phyloP scores from a whole-genome alignment of 2,797 vertebrate genomes.

The Gymnocypris eckloni region DNA sequence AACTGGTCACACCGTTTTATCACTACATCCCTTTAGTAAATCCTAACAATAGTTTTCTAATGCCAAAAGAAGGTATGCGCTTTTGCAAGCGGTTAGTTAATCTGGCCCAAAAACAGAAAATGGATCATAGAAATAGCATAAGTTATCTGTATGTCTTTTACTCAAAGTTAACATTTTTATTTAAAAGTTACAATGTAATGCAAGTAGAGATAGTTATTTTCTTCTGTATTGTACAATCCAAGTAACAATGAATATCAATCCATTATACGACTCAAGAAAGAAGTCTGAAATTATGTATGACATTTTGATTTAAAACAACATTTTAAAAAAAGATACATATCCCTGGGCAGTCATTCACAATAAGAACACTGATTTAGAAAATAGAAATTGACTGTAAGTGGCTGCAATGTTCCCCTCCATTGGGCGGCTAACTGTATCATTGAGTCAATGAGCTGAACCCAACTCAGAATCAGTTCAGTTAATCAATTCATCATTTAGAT shows the following conservation, averaged over 20 bases:
- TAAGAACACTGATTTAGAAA: not conserved
- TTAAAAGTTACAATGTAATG: not conserved
- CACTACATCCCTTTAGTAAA: not conserved
- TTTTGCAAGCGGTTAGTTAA: not conserved
- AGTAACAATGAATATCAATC: not conserved
- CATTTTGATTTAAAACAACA: not conserved
- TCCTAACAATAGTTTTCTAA: not conserved
- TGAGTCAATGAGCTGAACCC: not conserved
- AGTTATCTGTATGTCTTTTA: not conserved
- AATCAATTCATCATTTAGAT: not conserved
- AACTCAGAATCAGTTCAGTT: not conserved
- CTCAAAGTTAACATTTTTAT: not conserved
- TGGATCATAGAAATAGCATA: not conserved
- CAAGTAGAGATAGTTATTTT: too few species aligned
- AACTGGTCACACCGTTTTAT: not conserved
- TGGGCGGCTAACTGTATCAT: not conserved
- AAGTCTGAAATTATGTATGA: not conserved
- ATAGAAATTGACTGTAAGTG: too few species aligned
- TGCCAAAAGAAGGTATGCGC: not conserved
- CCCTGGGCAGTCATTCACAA: not conserved
- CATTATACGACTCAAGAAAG: not conserved
- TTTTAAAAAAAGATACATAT: not conserved
- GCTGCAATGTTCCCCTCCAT: not conserved
- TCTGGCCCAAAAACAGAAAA: not conserved
- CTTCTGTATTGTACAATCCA: not conserved